Base-by-base conservation (phyloP, 2,113 vertebrate genomes). In the Atlantisia rogersi region DNA sequence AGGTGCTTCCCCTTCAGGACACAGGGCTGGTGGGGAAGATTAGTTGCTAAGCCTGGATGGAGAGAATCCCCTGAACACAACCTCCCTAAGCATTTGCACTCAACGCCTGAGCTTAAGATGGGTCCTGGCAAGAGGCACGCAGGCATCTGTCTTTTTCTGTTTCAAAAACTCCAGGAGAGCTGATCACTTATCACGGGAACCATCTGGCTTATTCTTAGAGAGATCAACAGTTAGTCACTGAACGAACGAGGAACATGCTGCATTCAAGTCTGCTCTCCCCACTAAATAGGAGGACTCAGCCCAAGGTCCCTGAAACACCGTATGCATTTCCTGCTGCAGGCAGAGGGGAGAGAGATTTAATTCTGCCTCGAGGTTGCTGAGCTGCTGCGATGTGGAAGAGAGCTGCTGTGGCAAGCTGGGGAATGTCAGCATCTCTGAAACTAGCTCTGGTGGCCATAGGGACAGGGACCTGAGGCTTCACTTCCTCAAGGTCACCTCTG, bases 171-270 rank as follows among this genome's bases (percentile, higher is more conserved):
- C 92, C 93, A 94, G 95, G 94, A 96, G 95, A 95, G 93, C 95
- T 94, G 96, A 97, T 97, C 92, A 95, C 92, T 97, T 96, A 95
- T 94, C 90, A 94, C 44, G 90, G 93, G 92, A 96, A 68, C 94
- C 96, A 95, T 97, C 96, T 97, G 95, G 92, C 95, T 96, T 88
- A 91, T 95, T 97, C 93, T 95, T 94, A 70, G 93, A 93, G 93
- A 80, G 94, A 96, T 96, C 96, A 97, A 96, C 95, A 96, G 95
- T 96, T 96, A 97, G 93, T 97, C 95, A 96, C 92, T 65, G 88
- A 95, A 88, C 7, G 46, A 96, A 83, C 3, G 42, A 90, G 88
- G 82, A 97, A 94, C 94, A 92, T 81, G 88, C 90, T 94, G 94
- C 93, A 90, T 86, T 83, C 63, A 92, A 95, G 85, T 92, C 90